Conservation (phyloP, 2,797 vertebrate genomes). For the Synaphobranchus kaupii region DNA sequence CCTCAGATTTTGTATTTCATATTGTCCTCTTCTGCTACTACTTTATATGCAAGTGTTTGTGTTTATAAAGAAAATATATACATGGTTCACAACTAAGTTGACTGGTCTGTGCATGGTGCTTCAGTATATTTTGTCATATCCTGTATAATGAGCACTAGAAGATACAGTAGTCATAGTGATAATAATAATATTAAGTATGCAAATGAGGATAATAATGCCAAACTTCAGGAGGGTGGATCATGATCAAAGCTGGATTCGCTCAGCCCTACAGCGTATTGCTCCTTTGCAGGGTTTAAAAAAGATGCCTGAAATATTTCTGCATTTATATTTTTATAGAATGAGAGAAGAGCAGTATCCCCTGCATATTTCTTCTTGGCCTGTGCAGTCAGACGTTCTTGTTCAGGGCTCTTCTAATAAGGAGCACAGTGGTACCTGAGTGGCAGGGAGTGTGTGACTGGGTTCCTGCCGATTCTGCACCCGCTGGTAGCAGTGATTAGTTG, state of each 20-base stretch:
- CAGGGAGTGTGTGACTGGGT: background rate
- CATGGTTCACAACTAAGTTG: background rate
- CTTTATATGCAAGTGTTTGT: background rate
- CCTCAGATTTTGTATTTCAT: background rate
- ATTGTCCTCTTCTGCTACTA: background rate
- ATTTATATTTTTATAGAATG: background rate
- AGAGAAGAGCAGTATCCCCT: background rate
- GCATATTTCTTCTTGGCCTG: background rate
- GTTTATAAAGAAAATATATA: background rate
- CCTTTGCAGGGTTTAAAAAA: background rate
- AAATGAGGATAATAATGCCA: background rate
- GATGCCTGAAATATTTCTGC: background rate
- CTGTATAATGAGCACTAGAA: background rate
- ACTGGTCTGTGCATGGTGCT: background rate
- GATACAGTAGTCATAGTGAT: background rate
- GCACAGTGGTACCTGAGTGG: background rate
- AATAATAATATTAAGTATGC: background rate
- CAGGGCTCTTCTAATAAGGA: constrained; percentile 5
- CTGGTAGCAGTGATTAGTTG: constrained; percentile 19
- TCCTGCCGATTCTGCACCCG: background rate
- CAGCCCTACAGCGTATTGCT: background rate
- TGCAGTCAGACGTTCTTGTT: background rate
- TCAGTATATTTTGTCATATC: background rate
- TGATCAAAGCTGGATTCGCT: background rate
- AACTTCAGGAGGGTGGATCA: background rate